A percentile compares a stretch with the other conserved stretches of the same genome.
These are phyloP conservation scores for Aramus guarauna DNA, from an alignment of 2,113 vertebrate genomes.

Conservation along the genomic window DNA sequence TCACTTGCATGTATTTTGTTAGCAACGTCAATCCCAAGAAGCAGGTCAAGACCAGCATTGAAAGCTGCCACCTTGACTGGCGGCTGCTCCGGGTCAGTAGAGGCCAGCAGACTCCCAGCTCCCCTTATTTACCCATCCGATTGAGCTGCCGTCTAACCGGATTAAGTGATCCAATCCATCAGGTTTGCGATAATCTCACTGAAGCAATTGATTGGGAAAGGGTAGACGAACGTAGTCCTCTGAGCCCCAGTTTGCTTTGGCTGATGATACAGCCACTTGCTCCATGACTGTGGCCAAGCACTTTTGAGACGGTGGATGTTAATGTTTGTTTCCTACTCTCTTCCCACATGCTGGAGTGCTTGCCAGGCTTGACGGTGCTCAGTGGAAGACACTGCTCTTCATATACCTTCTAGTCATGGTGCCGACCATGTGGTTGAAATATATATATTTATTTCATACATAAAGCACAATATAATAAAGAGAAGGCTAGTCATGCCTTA, in stretches of 20 bases:
- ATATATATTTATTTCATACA: neutral
- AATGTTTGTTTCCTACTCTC: neutral
- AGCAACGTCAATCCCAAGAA: neutral
- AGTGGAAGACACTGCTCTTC: neutral
- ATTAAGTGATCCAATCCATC: constrained; percentile 41
- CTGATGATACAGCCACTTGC: neutral
- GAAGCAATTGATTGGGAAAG: constrained; percentile 26
- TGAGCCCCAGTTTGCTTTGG: neutral
- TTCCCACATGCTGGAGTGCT: neutral
- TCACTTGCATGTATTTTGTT: neutral
- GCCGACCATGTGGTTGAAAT: neutral
- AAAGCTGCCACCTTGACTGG: neutral
- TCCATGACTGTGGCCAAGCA: neutral
- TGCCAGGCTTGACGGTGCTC: neutral
- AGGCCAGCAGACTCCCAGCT: neutral
- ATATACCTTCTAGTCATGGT: neutral
- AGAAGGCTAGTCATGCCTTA: neutral
- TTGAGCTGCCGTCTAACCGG: neutral
- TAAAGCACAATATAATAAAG: neutral
- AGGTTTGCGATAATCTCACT: constrained; percentile 29
- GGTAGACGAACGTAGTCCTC: neutral
- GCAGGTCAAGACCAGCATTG: neutral
- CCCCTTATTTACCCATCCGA: neutral
- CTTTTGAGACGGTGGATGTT: neutral
- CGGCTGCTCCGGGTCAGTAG: neutral